Conservation (phyloP, 1,140 invertebrate species). For the Nasonia vitripennis region DNA sequence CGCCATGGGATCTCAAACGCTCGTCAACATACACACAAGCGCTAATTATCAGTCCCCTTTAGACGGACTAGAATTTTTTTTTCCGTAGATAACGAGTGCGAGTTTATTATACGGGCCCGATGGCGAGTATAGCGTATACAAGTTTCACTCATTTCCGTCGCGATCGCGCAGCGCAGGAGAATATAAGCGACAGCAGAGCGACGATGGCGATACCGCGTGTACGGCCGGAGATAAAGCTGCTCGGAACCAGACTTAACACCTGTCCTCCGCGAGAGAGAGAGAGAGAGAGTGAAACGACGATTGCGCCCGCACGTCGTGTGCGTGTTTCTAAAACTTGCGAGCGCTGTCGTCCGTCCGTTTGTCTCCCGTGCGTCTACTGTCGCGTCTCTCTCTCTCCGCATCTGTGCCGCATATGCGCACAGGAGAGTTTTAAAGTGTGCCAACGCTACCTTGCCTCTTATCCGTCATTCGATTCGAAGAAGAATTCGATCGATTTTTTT, state of each 20-base stretch:
- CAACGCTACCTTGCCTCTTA: too few relatives aligned
- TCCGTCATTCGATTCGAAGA: too few relatives aligned
- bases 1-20: background rate
- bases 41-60: background rate
- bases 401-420: background rate
- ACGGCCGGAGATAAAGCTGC: slow-evolving; percentile 31
- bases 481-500: too few relatives aligned
- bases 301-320: slow-evolving; percentile 39
- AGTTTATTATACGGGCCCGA: slow-evolving; percentile 46
- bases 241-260: slow-evolving; percentile 46
- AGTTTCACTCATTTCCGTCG: slow-evolving; percentile 46
- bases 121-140: background rate
- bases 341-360: background rate
- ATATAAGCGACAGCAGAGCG: background rate
- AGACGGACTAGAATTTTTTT: background rate
- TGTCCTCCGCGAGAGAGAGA: background rate
- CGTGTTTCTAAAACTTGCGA: slow-evolving; percentile 13
- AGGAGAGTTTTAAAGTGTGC: background rate
- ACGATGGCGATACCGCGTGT: slow-evolving; percentile 10
- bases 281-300: background rate
- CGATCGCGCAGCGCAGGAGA: slow-evolving; percentile 25
- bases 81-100: slow-evolving; percentile 7
- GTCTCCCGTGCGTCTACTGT: background rate
- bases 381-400: background rate
- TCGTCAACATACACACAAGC: background rate